phyloP scores from a whole-genome alignment of 2,797 vertebrate genomes.

The Poliocrania exsul region DNA sequence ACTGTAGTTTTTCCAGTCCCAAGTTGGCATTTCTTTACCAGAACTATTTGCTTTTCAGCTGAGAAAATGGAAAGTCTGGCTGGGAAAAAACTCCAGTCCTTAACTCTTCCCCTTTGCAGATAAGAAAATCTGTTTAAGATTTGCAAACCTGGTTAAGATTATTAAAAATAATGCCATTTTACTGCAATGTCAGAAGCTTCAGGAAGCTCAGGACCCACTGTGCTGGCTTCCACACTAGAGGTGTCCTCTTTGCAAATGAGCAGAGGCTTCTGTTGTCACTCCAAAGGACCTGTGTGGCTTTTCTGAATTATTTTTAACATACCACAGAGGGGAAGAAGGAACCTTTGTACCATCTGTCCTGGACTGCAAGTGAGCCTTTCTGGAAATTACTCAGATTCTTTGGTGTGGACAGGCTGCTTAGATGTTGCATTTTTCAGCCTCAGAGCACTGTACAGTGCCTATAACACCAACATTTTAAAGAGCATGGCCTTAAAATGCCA shows the following conservation, averaged over 20 bases:
- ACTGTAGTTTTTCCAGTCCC: background rate
- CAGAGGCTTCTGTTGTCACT: accelerated
- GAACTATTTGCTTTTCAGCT: background rate
- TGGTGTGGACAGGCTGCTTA: background rate
- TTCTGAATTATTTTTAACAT: background rate
- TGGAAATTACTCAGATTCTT: background rate
- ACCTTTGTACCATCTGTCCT: background rate
- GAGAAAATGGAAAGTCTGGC: background rate
- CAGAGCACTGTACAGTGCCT: background rate
- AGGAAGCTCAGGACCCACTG: background rate
- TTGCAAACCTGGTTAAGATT: background rate
- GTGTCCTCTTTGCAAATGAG: background rate
- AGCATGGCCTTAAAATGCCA: background rate
- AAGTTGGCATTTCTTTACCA: background rate
- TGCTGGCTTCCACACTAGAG: background rate
- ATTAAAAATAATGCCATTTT: background rate
- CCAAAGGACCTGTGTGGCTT: background rate
- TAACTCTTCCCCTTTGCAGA: background rate
- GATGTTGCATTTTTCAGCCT: background rate
- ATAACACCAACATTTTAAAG: background rate
- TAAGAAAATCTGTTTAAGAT: background rate
- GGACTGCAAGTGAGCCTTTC: background rate
- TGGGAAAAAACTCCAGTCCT: background rate
- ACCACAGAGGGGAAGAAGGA: background rate
- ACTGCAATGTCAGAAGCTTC: background rate